Conservation (phyloP, 2,888 invertebrate genomes). For the Drosophila nr. fundita region DNA sequence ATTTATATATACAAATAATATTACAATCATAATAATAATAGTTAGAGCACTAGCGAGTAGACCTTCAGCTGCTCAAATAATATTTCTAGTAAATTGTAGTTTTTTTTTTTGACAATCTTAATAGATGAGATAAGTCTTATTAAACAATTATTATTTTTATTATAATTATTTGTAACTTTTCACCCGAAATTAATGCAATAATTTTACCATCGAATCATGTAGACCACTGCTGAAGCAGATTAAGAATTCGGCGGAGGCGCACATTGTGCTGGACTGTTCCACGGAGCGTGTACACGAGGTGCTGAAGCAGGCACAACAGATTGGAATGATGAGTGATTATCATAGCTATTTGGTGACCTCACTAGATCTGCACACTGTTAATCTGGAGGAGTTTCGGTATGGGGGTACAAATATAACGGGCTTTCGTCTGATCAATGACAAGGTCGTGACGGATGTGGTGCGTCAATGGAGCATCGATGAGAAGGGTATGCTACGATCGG, state of each 20-base stretch:
- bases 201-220: constrained; percentile 42
- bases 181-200: not conserved
- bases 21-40: not conserved
- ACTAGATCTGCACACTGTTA: constrained; percentile 95
- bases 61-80: not conserved
- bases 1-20: not conserved
- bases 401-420: constrained; percentile 98
- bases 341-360: constrained; percentile 97
- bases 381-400: constrained; percentile 96
- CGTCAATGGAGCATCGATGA: constrained; percentile 93
- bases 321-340: constrained; percentile 98
- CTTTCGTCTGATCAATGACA: constrained; percentile 94
- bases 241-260: constrained; percentile 95
- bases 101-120: not conserved
- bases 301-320: constrained; percentile 96
- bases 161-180: not conserved
- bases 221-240: constrained; percentile 96
- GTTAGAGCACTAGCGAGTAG: not conserved
- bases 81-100: not conserved
- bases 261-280: constrained; percentile 95
- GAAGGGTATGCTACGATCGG: constrained; percentile 87
- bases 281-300: constrained; percentile 94
- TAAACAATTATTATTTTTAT: not conserved
- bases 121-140: not conserved
- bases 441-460: constrained; percentile 91